phyloP scores from a whole-genome alignment of 2,797 vertebrate genomes.

The Coccyzus lansbergi region DNA sequence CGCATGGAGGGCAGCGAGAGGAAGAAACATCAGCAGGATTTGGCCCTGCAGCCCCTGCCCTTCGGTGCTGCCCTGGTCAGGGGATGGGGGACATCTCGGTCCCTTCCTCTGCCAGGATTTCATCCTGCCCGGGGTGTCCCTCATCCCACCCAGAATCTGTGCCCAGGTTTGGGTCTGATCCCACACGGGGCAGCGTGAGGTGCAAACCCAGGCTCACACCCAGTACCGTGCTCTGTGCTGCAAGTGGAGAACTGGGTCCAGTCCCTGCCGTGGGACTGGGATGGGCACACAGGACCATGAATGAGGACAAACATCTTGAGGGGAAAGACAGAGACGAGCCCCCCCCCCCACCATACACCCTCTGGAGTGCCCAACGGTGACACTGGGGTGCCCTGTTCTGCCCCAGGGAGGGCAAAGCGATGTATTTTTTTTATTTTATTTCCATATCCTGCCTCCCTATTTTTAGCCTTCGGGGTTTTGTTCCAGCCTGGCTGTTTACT shows the following conservation, averaged over 20 bases:
- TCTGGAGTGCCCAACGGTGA: rapidly evolving
- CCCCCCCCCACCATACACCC: neutral
- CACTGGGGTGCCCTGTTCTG: neutral
- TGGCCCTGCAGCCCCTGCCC: rapidly evolving
- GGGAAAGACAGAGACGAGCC: neutral
- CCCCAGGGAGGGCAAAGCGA: neutral
- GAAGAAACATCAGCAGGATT: neutral
- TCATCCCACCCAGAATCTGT: neutral
- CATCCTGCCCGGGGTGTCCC: rapidly evolving
- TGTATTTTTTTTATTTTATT: slow-evolving; percentile 31
- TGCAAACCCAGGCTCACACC: neutral
- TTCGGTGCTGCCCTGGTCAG: rapidly evolving
- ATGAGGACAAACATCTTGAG: neutral
- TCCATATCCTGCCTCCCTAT: slow-evolving; percentile 50
- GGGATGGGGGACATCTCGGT: rapidly evolving
- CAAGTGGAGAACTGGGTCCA: rapidly evolving
- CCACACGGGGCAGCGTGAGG: rapidly evolving
- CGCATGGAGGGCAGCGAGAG: neutral
- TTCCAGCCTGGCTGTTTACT: slow-evolving; percentile 69
- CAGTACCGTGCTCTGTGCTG: rapidly evolving
- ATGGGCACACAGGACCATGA: neutral
- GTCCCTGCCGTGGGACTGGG: neutral
- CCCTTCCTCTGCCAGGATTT: neutral
- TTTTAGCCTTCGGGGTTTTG: slow-evolving; percentile 62
- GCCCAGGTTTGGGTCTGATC: neutral